Conservation (phyloP, 2,888 invertebrate genomes). For the Acrobasis consociella region DNA sequence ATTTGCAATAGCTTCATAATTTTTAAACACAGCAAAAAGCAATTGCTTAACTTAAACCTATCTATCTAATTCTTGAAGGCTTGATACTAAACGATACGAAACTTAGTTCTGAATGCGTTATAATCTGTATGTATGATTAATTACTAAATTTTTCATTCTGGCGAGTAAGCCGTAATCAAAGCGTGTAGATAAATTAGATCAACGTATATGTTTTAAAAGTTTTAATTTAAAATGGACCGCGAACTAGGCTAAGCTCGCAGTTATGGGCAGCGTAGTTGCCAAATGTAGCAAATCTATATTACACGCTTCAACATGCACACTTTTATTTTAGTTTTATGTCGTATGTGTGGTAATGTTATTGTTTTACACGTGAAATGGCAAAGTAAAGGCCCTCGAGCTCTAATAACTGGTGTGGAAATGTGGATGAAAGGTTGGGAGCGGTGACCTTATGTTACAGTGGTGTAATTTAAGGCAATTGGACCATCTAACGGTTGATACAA, state of each 20-base stretch:
- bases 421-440: not conserved
- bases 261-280: conserved; percentile 15
- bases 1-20: no score
- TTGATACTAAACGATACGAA: no score
- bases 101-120: not conserved
- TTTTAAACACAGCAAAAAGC: no score
- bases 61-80: no score
- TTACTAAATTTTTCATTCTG: not conserved
- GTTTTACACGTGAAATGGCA: not conserved
- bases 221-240: conserved; percentile 13
- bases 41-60: no score
- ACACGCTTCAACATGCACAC: not conserved
- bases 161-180: not conserved
- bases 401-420: not conserved
- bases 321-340: not conserved
- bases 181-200: not conserved
- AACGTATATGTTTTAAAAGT: not conserved
- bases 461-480: not conserved
- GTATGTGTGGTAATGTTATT: conserved; percentile 5
- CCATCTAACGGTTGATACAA: not conserved
- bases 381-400: not conserved
- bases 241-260: conserved; percentile 5
- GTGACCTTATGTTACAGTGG: not conserved
- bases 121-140: not conserved
- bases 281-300: conserved; percentile 20